These are phyloP conservation scores for Phyto melanocephala DNA, from an alignment of 2,888 invertebrate species.

Conservation along the genomic window DNA sequence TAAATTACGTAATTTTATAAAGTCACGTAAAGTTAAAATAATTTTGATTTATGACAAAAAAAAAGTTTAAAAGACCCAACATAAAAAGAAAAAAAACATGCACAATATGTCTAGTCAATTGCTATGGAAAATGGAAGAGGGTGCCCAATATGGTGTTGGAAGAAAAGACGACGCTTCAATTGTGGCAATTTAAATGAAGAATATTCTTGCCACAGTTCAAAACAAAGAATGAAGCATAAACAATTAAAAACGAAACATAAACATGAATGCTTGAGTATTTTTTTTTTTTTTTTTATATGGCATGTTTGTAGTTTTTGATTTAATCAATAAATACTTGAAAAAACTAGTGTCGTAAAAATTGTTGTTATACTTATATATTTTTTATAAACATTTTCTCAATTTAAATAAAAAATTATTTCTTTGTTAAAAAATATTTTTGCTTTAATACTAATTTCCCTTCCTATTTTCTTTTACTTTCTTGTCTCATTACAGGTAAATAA, in stretches of 20 bases:
- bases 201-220: neutral
- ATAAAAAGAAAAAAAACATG: constrained; percentile 12
- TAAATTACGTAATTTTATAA: constrained; percentile 53
- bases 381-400: no score
- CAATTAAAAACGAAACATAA: neutral
- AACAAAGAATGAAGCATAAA: no score
- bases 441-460: neutral
- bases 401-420: neutral
- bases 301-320: no score
- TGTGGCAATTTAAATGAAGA: neutral
- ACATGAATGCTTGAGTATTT: neutral
- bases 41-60: constrained; percentile 25
- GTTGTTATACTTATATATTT: no score
- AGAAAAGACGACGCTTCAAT: neutral
- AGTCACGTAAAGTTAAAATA: constrained; percentile 58
- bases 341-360: no score
- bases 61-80: neutral
- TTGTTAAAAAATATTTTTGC: no score
- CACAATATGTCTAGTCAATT: constrained; percentile 13
- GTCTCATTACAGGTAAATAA: constrained; percentile 43
- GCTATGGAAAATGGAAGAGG: no score
- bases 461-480: constrained; percentile 10
- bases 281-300: no score
- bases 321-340: no score
- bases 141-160: neutral